Base-by-base conservation (phyloP, 2,113 vertebrate genomes). In the Thinocorus orbignyianus region DNA sequence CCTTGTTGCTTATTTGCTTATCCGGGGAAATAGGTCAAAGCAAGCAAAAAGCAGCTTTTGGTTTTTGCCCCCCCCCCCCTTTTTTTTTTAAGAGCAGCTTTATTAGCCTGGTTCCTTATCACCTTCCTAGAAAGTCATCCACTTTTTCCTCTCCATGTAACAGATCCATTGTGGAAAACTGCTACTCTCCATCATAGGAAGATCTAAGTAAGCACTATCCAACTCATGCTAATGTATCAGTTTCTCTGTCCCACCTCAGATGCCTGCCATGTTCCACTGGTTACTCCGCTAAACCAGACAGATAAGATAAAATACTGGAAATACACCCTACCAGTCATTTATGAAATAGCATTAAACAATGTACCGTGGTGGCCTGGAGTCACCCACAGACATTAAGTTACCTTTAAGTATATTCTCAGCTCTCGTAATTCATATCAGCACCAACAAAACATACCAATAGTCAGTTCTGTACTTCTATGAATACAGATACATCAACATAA, bases 301-400 rank as follows among this genome's bases (percentile, higher is more conserved):
- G 72, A 69, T 79, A 93, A 86, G 51, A 41, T 37, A 66, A 79
- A 93, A 78, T 42, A 62, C 2, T 94, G 24, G 81, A 95, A 62
- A 80, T 15, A 42, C 1, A 26, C 13, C 41, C 39, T 92, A n/a
- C 79, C 60, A 88, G 73, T 61, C 58, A 65, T 58, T 49, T 69
- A 71, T 95, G 78, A 95, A 88, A 90, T 76, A 33, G 77, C 81
- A 84, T 71, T 84, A 95, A 88, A 76, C 66, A 73, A 94, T 35
- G 16, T 48, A 92, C 37, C 2, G 6, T 65, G 39, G 58, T 81
- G 57, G 48, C 58, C 76, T 35, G 14, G n/a, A 88, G 64, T 51
- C 52, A 80, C 49, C 69, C 48, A 54, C 13, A 92, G 37, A 71
- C 25, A 65, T 35, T 37, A 46, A 33, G 48, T 46, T 54, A 84